Evolutionary conservation across 2,888 invertebrate genomes (phyloP), one percentile per base, ranked within the genome.

Genomic region (Polyommatus icarus): DNA sequence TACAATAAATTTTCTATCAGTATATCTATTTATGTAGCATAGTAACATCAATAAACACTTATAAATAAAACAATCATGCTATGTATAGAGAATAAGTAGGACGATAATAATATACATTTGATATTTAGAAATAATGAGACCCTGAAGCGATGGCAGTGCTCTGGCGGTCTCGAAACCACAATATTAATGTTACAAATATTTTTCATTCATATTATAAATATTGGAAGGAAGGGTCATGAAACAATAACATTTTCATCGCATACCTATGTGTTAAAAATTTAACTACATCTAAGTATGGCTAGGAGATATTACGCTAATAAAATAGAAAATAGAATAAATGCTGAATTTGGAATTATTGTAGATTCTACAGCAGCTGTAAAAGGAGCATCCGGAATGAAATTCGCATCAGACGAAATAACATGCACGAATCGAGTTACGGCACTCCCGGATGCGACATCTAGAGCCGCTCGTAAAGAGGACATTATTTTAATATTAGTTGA

Each of bases 251-350:
- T 54, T 59, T 76, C 29, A 32, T 67, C 15, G 67, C 67, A 18
- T 2, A n/a, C n/a, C n/a, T n/a, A 80, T 32, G 76, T 75, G 75
- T 73, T 59, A 71, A 73, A 78, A 77, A 80, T 84, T 85, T 83
- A 84, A 83, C 82, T 81, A 86, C 82, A 81, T 82, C 85, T 84
- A 91, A 89, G 89, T 91, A 92, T 91, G 88, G 88, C 90, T 92
- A 92, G 89, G 79, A 91, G 92, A 92, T 92, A 92, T 92, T 91
- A 92, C 91, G 91, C 90, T 90, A 90, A 89, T 71, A 77, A 72
- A 59, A 54, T 75, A 75, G 54, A 29, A 54, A 32, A 29, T 32
- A 75, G 15, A 90, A 85, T 82, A 82, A 84, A 85, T 50, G 50
- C 46, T 50, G 73, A 50, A 50, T 73, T 50, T 54, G 29, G 36